A percentile compares a stretch with the other conserved stretches of the same genome.
Evolutionary conservation across 2,113 vertebrate species (phyloP).

Genomic region (Atlantisia rogersi): DNA sequence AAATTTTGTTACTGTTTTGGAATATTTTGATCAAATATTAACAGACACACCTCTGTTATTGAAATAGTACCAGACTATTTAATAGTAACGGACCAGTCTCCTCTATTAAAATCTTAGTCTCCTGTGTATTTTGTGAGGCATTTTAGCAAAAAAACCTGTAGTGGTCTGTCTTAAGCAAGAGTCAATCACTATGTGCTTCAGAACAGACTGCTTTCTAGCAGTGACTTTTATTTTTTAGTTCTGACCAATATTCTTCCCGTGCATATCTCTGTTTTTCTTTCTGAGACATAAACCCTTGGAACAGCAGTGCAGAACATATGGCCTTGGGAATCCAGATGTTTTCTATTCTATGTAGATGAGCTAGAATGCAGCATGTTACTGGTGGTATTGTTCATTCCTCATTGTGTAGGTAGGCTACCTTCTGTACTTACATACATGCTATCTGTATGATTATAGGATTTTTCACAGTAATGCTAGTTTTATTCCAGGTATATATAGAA

Average conservation of each 20-base stretch:
- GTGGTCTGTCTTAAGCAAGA: background rate
- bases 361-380: background rate
- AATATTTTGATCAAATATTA: background rate
- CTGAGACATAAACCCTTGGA: background rate
- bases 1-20: background rate
- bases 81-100: background rate
- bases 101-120: background rate
- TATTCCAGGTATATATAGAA: background rate
- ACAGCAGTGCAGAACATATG: background rate
- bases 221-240: background rate
- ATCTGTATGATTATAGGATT: background rate
- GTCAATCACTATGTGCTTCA: accelerated
- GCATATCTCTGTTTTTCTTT: background rate
- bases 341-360: background rate
- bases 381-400: background rate
- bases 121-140: background rate
- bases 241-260: background rate
- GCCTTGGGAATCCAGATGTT: background rate
- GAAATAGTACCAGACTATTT: too few relatives aligned
- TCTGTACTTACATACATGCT: background rate
- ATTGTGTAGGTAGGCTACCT: background rate
- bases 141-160: background rate
- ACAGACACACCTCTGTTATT: background rate
- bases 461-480: background rate
- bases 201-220: background rate